Percentiles rank a stretch among this genome's conserved stretches.
Evolutionary conservation across 2,797 vertebrate genomes (phyloP).

Genomic region (Salmo trutta): DNA sequence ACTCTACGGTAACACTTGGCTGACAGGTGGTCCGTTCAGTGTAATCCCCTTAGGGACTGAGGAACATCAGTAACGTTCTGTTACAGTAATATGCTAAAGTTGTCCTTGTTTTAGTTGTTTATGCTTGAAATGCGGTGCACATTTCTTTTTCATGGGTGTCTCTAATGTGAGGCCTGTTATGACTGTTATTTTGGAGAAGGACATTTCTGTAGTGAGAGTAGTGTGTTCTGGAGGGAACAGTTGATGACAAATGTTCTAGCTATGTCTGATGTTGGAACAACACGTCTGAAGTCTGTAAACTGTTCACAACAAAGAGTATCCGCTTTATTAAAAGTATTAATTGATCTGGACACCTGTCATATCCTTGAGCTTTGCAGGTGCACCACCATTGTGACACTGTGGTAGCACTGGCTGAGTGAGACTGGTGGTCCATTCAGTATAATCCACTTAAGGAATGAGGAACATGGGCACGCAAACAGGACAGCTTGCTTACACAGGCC

Average conservation of each 20-base stretch:
- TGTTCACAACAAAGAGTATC: background rate
- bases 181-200: background rate
- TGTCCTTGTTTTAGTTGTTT: background rate
- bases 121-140: background rate
- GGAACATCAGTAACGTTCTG: background rate
- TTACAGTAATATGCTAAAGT: no score
- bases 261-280: background rate
- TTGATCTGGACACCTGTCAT: background rate
- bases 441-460: background rate
- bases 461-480: background rate
- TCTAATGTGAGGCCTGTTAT: no score
- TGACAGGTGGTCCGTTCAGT: background rate
- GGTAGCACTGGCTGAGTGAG: background rate
- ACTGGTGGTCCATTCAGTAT: constrained; percentile 2
- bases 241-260: background rate
- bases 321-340: background rate
- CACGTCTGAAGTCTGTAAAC: background rate
- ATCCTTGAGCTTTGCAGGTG: background rate
- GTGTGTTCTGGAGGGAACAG: background rate
- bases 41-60: background rate
- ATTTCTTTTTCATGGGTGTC: background rate
- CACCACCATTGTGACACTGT: background rate
- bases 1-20: background rate
- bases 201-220: background rate
- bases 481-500: background rate